Base-by-base conservation (phyloP, 2,113 vertebrate genomes). In the Eulacestoma nigropectus region DNA sequence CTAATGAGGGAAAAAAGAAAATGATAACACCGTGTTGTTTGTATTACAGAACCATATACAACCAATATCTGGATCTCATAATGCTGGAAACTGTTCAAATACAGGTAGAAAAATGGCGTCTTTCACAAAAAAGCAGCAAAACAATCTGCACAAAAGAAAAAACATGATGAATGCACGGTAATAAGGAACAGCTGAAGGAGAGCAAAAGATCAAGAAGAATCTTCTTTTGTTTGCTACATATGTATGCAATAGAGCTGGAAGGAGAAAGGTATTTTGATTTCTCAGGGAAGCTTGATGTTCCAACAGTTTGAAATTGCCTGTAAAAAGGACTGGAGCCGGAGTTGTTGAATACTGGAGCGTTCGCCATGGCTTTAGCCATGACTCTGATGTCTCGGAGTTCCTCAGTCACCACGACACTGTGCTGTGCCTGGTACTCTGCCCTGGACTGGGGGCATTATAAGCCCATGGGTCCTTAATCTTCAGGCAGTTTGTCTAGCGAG, bases 191-290 rank as follows among this genome's bases (percentile, higher is more conserved):
- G 93, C 53, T 96, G 89, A 93, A 79, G 46, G 32, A 83, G 33
- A 76, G 42, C 46, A 91, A 93, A 89, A 27, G 57, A 93, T 33
- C 64, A 83, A 62, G 9, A 86, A 86, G 44, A 65, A 65, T 93
- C 91, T 91, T 80, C 49, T 93, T 89, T 94, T 93, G n/a, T 89
- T 94, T 96, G 81, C 78, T 74, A 37, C 84, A 33, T 87, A 79
- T 87, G 57, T 93, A 22, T 91, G 81, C 78, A 96, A 73, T 82
- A 91, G 69, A 91, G 81, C 65, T 79, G 81, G 69, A 94, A 94
- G n/a, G 37, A 91, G 59, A 56, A 90, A 90, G 67, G 47, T 84
- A 84, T 95, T 88, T 91, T 74, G 37, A 70, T 93, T 94, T 93
- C 75, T 73, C 59, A 17, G 55, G 55, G 42, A 96, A 74, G 32